Conservation (phyloP, 30 jellyfish, hydroid and myxozoan species). For the Clytia hemisphaerica region DNA sequence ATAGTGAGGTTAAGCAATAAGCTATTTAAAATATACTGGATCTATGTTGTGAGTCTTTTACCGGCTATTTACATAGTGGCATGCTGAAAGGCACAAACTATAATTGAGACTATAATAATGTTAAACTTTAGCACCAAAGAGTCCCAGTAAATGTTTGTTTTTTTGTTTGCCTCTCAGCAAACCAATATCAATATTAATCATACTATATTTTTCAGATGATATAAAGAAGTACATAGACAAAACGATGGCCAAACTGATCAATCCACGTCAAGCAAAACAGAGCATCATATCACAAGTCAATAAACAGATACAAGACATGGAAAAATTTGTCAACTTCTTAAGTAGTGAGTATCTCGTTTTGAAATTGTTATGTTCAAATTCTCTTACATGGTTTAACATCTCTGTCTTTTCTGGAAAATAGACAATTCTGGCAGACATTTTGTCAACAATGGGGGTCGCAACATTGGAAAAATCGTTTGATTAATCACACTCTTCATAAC, state of each 20-base stretch:
- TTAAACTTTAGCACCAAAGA: no score
- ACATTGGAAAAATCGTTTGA: no score
- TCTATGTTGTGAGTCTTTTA: background rate
- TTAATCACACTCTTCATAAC: no score
- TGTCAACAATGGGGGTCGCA: no score
- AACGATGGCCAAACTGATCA: conserved; percentile 67
- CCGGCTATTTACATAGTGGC: background rate
- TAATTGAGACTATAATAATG: no score
- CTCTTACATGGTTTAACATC: no score
- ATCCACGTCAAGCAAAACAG: conserved; percentile 45
- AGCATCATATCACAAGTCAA: conserved; percentile 65
- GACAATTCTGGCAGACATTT: no score
- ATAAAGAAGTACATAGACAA: conserved; percentile 72
- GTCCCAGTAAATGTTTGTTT: no score
- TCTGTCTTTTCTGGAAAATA: no score
- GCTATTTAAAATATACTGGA: background rate
- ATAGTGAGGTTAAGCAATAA: no score
- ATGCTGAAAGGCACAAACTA: conserved; percentile 6
- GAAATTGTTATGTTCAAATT: no score
- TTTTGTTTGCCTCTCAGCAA: background rate
- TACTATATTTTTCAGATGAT: conserved; percentile 50
- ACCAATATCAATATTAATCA: background rate
- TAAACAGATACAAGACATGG: conserved; percentile 84
- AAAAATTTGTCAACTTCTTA: conserved; percentile 61
- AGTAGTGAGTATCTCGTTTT: conserved; percentile 68